Conservation (phyloP, 1,140 invertebrate genomes). For the Wasmannia auropunctata region DNA sequence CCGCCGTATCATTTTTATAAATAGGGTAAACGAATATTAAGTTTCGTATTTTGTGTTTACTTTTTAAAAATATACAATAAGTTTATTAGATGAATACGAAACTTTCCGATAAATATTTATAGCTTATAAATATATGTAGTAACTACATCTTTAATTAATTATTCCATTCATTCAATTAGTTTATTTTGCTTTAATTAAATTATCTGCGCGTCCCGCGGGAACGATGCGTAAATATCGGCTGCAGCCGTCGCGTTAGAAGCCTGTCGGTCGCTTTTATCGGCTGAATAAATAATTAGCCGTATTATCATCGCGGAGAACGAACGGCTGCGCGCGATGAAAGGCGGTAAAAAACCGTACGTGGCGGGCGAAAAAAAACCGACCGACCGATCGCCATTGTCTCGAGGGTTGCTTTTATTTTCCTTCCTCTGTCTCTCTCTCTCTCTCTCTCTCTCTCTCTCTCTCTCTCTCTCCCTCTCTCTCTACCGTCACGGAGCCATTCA, state of each 20-base stretch:
- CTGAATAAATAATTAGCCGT: slow-evolving; percentile 71
- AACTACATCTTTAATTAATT: not conserved
- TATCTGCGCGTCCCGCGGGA: slow-evolving; percentile 9
- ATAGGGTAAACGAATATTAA: not conserved
- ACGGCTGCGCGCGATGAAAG: slow-evolving; percentile 12
- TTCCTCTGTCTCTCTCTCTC: not conserved
- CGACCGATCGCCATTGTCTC: slow-evolving; percentile 53
- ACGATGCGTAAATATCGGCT: slow-evolving; percentile 30
- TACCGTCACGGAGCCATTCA: slow-evolving; percentile 54
- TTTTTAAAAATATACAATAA: not conserved
- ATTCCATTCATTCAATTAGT: not conserved
- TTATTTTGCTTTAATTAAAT: slow-evolving; percentile 35
- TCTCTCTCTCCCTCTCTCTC: not conserved
- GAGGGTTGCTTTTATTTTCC: slow-evolving; percentile 30
- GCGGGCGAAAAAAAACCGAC: slow-evolving; percentile 33
- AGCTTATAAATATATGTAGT: not conserved
- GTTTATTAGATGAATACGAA: not conserved
- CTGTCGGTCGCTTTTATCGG: slow-evolving; percentile 35
- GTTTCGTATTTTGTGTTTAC: not conserved
- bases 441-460: not conserved
- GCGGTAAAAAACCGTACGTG: slow-evolving; percentile 31
- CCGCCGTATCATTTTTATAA: not conserved
- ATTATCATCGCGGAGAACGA: slow-evolving; percentile 56
- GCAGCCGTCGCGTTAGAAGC: slow-evolving; percentile 2
- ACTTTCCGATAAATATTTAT: not conserved